Conservation (phyloP, 2,113 vertebrate species). For the Hypocryptadius cinnamomeus region DNA sequence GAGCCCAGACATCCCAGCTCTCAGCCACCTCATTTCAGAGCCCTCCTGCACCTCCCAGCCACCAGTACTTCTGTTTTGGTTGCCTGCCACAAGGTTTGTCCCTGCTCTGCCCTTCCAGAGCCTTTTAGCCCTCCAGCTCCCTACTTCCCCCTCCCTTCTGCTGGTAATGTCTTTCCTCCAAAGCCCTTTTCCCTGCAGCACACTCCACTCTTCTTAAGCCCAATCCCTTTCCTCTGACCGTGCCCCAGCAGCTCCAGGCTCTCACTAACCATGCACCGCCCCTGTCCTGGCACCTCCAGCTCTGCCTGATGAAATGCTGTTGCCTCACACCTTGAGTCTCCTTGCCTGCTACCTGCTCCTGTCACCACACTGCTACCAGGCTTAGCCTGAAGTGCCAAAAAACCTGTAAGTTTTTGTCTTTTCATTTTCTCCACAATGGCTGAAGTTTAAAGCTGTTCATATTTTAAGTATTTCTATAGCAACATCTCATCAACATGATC, state of each 20-base stretch:
- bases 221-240: not conserved
- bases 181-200: not conserved
- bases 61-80: not conserved
- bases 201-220: not conserved
- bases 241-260: not conserved
- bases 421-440: not conserved
- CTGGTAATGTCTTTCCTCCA: not conserved
- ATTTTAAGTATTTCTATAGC: constrained; percentile 6
- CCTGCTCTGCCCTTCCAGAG: not conserved
- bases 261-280: not conserved
- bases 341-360: not conserved
- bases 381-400: not conserved
- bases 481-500: not conserved
- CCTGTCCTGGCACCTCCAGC: not conserved
- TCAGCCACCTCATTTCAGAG: not conserved
- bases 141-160: not conserved
- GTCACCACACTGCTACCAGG: not conserved
- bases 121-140: not conserved
- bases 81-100: not conserved
- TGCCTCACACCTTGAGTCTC: not conserved
- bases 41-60: not conserved
- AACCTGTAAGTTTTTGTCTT: not conserved
- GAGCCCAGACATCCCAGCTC: not conserved
- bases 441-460: not conserved
- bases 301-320: not conserved